phyloP scores from a whole-genome alignment of 2,797 vertebrate genomes.

The Sebastes jordani region DNA sequence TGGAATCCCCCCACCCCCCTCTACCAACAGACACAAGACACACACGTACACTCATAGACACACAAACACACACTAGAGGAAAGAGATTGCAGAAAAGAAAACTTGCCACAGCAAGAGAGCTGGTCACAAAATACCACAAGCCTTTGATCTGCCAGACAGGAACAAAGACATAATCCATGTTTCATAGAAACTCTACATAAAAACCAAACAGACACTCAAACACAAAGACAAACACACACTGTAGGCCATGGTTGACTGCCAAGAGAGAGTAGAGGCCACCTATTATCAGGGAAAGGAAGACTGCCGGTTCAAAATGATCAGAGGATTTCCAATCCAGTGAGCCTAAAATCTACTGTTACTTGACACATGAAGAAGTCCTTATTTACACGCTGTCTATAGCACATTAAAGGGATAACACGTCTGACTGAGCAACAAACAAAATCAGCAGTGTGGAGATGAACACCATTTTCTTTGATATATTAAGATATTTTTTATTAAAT shows the following conservation, averaged over 20 bases:
- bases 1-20: neutral
- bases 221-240: constrained; percentile 7
- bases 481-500: neutral
- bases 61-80: constrained; percentile 1
- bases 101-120: constrained; percentile 42
- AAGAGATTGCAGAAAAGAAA: constrained; percentile 40
- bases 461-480: neutral
- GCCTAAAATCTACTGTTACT: constrained; percentile 26
- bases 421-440: neutral
- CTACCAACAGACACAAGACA: neutral
- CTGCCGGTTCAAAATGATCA: constrained; percentile 44
- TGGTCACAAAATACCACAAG: constrained; percentile 23
- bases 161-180: constrained; percentile 65
- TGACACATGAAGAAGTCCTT: neutral
- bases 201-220: constrained; percentile 32
- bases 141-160: constrained; percentile 52
- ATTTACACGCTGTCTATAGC: neutral
- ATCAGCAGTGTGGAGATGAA: neutral
- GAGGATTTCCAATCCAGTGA: constrained; percentile 41
- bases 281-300: constrained; percentile 59
- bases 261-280: constrained; percentile 34
- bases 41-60: neutral
- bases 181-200: constrained; percentile 42
- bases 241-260: constrained; percentile 12
- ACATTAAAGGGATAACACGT: neutral